These are phyloP conservation scores for Leptopilina drosophilae DNA, from an alignment of 2,888 invertebrate species.

Conservation along the genomic window DNA sequence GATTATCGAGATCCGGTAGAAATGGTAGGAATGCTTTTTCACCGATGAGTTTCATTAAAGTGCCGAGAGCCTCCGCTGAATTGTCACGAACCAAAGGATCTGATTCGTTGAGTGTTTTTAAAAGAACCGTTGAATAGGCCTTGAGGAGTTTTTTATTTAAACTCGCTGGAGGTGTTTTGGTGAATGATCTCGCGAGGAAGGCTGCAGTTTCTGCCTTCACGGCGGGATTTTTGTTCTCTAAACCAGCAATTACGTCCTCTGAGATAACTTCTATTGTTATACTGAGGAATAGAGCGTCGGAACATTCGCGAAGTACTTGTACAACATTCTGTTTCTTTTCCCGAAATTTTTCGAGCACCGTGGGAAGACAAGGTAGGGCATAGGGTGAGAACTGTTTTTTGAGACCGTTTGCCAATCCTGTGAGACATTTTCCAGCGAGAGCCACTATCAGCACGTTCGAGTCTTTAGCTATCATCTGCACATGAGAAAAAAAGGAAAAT, in stretches of 20 bases:
- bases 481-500: slow-evolving; percentile 46
- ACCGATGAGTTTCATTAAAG: slow-evolving; percentile 94
- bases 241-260: slow-evolving; percentile 90
- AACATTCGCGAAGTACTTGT: slow-evolving; percentile 89
- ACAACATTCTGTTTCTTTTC: slow-evolving; percentile 97
- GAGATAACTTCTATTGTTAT: slow-evolving; percentile 89
- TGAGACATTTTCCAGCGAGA: slow-evolving; percentile 89
- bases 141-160: slow-evolving; percentile 95
- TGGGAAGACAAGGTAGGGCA: slow-evolving; percentile 85
- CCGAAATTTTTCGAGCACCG: slow-evolving; percentile 96
- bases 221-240: slow-evolving; percentile 94
- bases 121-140: slow-evolving; percentile 85
- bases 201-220: slow-evolving; percentile 92
- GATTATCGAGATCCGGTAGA: slow-evolving; percentile 90
- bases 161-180: slow-evolving; percentile 87
- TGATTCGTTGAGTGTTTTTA: slow-evolving; percentile 87
- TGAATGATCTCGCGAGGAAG: slow-evolving; percentile 90
- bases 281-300: slow-evolving; percentile 92
- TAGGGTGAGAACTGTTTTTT: slow-evolving; percentile 92
- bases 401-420: slow-evolving; percentile 89
- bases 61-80: slow-evolving; percentile 95
- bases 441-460: slow-evolving; percentile 96
- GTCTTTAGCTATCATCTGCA: slow-evolving; percentile 93
- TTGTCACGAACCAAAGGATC: slow-evolving; percentile 95
- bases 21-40: slow-evolving; percentile 93